Base-by-base conservation (phyloP, 2,113 vertebrate genomes). In the Syngnathus floridae region DNA sequence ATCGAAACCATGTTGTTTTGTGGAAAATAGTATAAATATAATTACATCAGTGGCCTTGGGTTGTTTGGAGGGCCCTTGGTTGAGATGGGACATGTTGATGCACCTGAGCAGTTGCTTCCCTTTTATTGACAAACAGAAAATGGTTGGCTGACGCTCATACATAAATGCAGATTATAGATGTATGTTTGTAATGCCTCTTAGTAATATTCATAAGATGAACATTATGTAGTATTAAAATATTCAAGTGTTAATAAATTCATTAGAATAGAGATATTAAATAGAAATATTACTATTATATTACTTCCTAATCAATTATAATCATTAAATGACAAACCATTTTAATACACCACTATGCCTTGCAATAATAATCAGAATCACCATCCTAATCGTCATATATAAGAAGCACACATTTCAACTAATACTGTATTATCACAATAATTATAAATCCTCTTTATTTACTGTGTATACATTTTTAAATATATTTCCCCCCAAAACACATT, bases 71-170 rank as follows among this genome's bases (percentile, higher is more conserved):
- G 76, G 63, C 17, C 88, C 82, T 69, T 26, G 67, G 48, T 89
- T 66, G 74, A 88, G 77, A 73, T 89, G 77, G 7, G 89, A 84
- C 91, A 92, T 92, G 48, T 31, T 86, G 65, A 62, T 64, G 64
- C 58, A 35, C 65, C 57, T 16, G 45, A 38, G 55, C 64, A 63
- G 51, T 71, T 65, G 62, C 67, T 59, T 58, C 26, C 51, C 49
- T 62, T 46, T 46, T 37, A 37, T 19, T 16, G 16, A 40, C 17
- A 21, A 22, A 62, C 1, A 19, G 12, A n/a, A 35, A 62, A 61
- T 19, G 48, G n/a, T 5, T 11, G 10, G 7, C 17, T 37, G 16
- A 16, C 31, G n/a, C 16, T 19, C 35, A n/a, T 37, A 36, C 31
- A 4, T 51, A 5, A 21, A 51, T 10, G 19, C 19, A n/a, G 19